Conservation (phyloP, 2,113 vertebrate genomes). For the Limanda limanda region DNA sequence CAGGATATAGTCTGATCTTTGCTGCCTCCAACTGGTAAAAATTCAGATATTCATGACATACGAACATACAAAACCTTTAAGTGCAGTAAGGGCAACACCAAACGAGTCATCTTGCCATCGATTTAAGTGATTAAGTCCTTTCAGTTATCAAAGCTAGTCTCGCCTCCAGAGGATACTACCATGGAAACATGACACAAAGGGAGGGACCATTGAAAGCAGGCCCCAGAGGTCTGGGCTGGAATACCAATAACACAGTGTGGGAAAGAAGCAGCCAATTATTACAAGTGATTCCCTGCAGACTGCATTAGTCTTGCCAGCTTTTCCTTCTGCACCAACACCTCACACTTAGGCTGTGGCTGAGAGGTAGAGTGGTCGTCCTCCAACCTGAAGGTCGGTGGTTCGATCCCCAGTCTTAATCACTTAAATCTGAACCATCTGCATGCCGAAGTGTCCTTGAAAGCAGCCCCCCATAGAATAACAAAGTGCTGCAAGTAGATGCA, state of each 20-base stretch:
- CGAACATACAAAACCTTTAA: background rate
- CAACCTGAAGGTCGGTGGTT: too few relatives aligned
- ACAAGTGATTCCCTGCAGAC: constrained; percentile 44
- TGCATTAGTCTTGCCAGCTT: constrained; percentile 35
- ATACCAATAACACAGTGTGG: constrained; percentile 62
- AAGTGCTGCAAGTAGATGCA: too few relatives aligned
- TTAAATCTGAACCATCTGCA: too few relatives aligned
- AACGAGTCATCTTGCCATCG: background rate
- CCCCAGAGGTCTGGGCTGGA: constrained; percentile 42
- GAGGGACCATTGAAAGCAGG: constrained; percentile 29
- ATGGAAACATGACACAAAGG: constrained; percentile 63
- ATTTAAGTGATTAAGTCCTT: background rate
- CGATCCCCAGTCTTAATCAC: too few relatives aligned
- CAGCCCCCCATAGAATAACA: too few relatives aligned
- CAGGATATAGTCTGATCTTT: background rate
- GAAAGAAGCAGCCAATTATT: constrained; percentile 49
- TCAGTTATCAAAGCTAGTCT: constrained; percentile 21
- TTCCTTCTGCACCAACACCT: background rate
- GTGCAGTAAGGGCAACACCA: background rate
- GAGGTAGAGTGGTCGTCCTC: too few relatives aligned
- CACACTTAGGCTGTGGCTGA: too few relatives aligned
- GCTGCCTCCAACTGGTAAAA: background rate
- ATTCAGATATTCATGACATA: background rate
- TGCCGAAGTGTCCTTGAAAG: too few relatives aligned
- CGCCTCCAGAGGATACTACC: constrained; percentile 29